A percentile compares a stretch with the other conserved stretches of the same genome.
These are phyloP conservation scores for Sebastes umbrosus DNA, from an alignment of 2,797 vertebrate species.

Conservation along the genomic window DNA sequence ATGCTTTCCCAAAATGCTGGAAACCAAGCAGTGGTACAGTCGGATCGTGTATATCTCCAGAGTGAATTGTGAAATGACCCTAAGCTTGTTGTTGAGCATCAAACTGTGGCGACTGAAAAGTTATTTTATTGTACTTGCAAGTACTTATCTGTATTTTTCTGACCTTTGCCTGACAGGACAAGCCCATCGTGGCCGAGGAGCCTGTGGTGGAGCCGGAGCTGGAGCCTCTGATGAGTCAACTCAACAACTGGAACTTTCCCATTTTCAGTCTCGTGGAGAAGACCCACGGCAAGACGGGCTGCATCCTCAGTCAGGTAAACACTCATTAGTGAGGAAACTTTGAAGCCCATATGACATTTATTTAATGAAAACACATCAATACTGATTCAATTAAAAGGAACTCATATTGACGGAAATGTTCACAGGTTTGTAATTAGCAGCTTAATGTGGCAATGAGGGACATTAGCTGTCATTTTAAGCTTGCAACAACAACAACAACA, in stretches of 20 bases:
- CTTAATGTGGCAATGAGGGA: not conserved
- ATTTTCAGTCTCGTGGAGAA: constrained; percentile 96
- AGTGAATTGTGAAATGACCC: not conserved
- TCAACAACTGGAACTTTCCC: constrained; percentile 98
- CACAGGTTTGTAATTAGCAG: not conserved
- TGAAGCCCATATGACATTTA: not conserved
- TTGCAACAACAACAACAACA: not conserved
- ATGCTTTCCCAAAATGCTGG: not conserved
- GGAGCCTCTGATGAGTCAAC: constrained; percentile 89
- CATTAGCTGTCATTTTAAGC: not conserved
- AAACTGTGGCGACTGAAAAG: not conserved
- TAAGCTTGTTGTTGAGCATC: not conserved
- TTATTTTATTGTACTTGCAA: not conserved
- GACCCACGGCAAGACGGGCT: constrained; percentile 89
- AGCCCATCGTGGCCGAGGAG: constrained; percentile 85
- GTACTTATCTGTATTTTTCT: not conserved
- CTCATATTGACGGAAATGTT: not conserved
- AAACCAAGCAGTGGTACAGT: not conserved
- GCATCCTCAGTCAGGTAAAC: constrained; percentile 93
- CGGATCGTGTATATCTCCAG: not conserved
- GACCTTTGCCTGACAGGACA: constrained; percentile 79
- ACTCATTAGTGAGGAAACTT: not conserved
- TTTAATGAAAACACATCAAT: constrained; percentile 4
- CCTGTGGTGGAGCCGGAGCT: constrained; percentile 87
- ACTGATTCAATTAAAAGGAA: not conserved